Percentiles rank a stretch among this genome's conserved stretches.
Conservation (phyloP, 2,113 vertebrate species). For the Acrocephalus arundinaceus region DNA sequence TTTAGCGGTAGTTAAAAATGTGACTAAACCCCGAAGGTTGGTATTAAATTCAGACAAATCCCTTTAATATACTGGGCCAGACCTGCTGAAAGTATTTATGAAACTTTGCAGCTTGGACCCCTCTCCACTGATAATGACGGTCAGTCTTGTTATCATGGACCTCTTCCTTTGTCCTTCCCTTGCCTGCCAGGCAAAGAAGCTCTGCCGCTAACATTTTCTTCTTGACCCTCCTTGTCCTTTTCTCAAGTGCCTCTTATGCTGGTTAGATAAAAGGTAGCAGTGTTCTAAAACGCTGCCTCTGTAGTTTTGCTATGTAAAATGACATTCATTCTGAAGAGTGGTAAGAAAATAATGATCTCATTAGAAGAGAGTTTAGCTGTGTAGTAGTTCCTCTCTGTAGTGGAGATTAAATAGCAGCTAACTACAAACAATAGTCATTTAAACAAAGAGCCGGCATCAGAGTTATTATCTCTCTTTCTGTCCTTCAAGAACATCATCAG, state of each 20-base stretch:
- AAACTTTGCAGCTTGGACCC: neutral
- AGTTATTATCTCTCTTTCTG: slow-evolving; percentile 66
- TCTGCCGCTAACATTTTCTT: slow-evolving; percentile 62
- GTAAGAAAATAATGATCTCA: slow-evolving; percentile 74
- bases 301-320: slow-evolving; percentile 72
- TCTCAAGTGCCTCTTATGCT: slow-evolving; percentile 72
- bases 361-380: slow-evolving; percentile 65
- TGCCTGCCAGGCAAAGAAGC: slow-evolving; percentile 61
- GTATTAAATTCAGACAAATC: neutral
- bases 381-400: slow-evolving; percentile 71
- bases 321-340: slow-evolving; percentile 67
- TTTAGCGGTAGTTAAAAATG: slow-evolving; percentile 10
- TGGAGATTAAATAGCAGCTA: slow-evolving; percentile 73
- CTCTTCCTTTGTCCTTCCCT: slow-evolving; percentile 53
- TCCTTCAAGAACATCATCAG: slow-evolving; percentile 63
- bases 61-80: neutral
- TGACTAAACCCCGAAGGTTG: neutral
- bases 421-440: slow-evolving; percentile 76
- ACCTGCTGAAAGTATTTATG: neutral
- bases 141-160: slow-evolving; percentile 48
- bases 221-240: slow-evolving; percentile 70
- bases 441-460: slow-evolving; percentile 55
- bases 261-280: slow-evolving; percentile 71
- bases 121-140: slow-evolving; percentile 34
- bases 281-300: slow-evolving; percentile 67